These are phyloP conservation scores for Ptilonorhynchus violaceus DNA, from an alignment of 2,113 vertebrate species.

Conservation along the genomic window DNA sequence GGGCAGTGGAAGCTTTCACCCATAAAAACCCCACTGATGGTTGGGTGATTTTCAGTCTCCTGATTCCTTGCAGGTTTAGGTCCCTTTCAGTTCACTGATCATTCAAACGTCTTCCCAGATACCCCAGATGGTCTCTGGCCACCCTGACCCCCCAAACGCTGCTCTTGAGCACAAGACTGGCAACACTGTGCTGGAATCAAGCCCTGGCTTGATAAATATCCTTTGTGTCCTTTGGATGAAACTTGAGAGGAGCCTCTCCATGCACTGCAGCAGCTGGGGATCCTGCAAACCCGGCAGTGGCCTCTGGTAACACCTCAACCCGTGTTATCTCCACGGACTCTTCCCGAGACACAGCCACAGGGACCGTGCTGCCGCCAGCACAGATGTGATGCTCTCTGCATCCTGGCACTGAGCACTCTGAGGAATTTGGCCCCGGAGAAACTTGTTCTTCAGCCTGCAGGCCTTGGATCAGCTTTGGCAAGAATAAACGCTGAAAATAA, in stretches of 20 bases:
- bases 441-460: neutral
- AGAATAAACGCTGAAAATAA: neutral
- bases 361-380: neutral
- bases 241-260: accelerated
- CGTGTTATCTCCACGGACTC: accelerated
- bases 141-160: accelerated
- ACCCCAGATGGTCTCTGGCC: neutral
- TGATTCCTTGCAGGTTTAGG: neutral
- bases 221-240: neutral
- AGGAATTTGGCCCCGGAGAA: accelerated
- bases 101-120: neutral
- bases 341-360: accelerated
- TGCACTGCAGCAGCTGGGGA: neutral
- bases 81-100: neutral
- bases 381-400: neutral
- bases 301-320: neutral
- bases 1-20: neutral
- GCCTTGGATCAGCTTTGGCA: neutral
- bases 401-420: accelerated
- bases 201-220: neutral
- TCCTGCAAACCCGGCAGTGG: accelerated
- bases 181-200: accelerated
- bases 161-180: neutral
- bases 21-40: neutral
- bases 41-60: neutral